Evolutionary conservation across 2,113 vertebrate species (phyloP).

Genomic region (Cichladusa arquata): DNA sequence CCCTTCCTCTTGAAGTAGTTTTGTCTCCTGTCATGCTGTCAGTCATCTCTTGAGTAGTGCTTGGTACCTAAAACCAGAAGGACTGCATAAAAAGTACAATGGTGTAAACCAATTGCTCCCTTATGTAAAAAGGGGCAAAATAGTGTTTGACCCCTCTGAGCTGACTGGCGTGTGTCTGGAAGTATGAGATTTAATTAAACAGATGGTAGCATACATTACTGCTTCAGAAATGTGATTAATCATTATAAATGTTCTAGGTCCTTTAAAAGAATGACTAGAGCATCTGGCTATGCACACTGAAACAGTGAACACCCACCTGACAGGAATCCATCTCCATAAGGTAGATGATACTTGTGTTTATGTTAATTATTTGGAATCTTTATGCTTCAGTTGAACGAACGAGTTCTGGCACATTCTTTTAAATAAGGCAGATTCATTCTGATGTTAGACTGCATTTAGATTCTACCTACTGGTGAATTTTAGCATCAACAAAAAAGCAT

Average conservation of each 20-base stretch:
- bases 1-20: not conserved
- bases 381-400: not conserved
- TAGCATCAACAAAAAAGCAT: not conserved
- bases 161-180: conserved; percentile 30
- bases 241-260: conserved; percentile 53
- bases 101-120: not conserved
- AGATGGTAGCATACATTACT: conserved; percentile 49
- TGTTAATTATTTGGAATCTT: conserved; percentile 27
- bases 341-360: conserved; percentile 8
- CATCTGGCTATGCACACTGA: conserved; percentile 42
- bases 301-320: conserved; percentile 47
- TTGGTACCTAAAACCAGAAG: not conserved
- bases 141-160: not conserved
- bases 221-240: conserved; percentile 61
- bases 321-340: conserved; percentile 41
- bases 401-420: conserved; percentile 6
- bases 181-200: conserved; percentile 44
- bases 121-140: not conserved
- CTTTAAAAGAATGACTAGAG: conserved; percentile 53
- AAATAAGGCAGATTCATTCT: not conserved
- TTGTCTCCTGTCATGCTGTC: not conserved
- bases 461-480: not conserved
- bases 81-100: not conserved
- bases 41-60: not conserved
- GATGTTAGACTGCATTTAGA: not conserved